A percentile compares a stretch with the other conserved stretches of the same genome.
These are phyloP conservation scores for Asarcornis scutulata DNA, from an alignment of 2,113 vertebrate genomes.

Conservation along the genomic window DNA sequence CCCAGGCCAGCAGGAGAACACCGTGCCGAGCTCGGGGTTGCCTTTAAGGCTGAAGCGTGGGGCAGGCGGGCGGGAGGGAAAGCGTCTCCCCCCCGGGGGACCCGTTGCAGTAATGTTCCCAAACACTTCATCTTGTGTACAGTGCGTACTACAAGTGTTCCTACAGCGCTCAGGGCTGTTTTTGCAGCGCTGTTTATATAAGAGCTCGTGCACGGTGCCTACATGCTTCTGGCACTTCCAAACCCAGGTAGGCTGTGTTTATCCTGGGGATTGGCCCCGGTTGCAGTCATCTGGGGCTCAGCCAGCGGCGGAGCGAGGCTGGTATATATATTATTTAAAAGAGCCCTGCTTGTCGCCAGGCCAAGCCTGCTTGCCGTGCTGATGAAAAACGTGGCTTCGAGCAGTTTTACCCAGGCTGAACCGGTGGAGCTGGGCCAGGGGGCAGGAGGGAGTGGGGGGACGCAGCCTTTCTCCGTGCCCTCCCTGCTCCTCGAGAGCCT, in stretches of 20 bases:
- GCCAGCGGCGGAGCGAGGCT: background rate
- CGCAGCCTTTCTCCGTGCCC: background rate
- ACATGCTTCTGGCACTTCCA: background rate
- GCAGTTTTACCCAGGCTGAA: background rate
- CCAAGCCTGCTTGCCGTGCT: background rate
- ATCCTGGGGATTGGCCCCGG: slow-evolving; percentile 40
- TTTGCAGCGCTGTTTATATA: background rate
- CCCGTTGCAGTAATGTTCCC: background rate
- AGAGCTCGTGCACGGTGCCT: background rate
- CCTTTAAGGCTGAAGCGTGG: background rate
- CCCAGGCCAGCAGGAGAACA: accelerated
- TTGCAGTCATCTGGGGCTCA: background rate
- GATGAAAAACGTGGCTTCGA: background rate
- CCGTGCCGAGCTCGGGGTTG: background rate
- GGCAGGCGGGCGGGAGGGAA: background rate
- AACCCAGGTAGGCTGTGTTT: slow-evolving; percentile 33
- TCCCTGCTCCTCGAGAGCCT: background rate
- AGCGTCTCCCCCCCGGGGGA: background rate
- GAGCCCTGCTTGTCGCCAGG: background rate
- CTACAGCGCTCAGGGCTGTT: background rate
- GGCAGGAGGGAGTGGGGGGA: background rate
- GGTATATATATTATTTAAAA: background rate
- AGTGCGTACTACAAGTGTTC: background rate
- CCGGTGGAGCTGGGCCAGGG: background rate
- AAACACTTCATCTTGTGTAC: background rate